Conservation (phyloP, 2,113 vertebrate species). For the Tiliqua scincoides region DNA sequence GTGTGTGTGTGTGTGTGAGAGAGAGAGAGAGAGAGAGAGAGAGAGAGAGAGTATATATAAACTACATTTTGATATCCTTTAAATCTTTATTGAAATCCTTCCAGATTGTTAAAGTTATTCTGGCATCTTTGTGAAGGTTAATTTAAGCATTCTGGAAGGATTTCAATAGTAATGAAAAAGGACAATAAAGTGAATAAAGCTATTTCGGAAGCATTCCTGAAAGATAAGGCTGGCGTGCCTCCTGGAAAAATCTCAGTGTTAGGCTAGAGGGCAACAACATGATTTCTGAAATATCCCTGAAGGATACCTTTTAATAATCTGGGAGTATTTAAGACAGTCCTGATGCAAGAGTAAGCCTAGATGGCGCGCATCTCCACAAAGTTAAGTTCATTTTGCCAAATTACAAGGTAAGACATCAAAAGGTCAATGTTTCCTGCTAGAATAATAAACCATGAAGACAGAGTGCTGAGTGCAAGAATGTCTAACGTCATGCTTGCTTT, state of each 20-base stretch:
- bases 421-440: constrained; percentile 8
- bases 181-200: constrained; percentile 65
- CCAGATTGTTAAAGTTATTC: constrained; percentile 68
- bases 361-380: constrained; percentile 48
- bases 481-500: background rate
- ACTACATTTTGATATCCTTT: constrained; percentile 54
- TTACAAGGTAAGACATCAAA: constrained; percentile 46
- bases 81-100: constrained; percentile 67
- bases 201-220: constrained; percentile 71
- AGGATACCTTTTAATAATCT: constrained; percentile 72
- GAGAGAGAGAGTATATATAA: background rate
- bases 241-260: constrained; percentile 63
- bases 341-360: constrained; percentile 67
- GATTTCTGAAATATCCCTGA: constrained; percentile 73
- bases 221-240: constrained; percentile 58
- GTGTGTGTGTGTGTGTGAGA: background rate
- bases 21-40: too few relatives aligned
- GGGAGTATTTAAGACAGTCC: constrained; percentile 76
- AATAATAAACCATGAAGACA: background rate
- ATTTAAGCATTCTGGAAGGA: constrained; percentile 74
- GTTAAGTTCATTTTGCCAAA: constrained; percentile 63
- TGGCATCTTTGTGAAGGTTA: constrained; percentile 74
- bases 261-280: constrained; percentile 74
- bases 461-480: background rate
- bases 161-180: constrained; percentile 74